Conservation (phyloP, 37 sponge, comb jelly and placozoan genomes). For the Theonella swinhoei region DNA sequence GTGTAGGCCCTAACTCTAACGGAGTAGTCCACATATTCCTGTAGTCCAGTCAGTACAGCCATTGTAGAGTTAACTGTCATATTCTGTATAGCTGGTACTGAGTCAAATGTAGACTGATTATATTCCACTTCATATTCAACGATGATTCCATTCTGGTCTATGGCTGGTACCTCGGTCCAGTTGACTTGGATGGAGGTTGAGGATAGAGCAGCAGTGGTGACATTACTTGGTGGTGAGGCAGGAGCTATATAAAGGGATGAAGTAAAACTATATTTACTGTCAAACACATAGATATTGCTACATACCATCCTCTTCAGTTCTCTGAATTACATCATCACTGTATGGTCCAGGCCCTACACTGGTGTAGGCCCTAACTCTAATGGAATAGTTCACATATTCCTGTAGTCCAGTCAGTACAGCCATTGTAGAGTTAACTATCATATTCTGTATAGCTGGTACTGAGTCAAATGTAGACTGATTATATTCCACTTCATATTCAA, state of each 20-base stretch:
- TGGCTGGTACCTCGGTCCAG: neutral
- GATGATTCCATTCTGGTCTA: slow-evolving; percentile 18
- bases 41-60: neutral
- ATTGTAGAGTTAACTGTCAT: too few relatives aligned
- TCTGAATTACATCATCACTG: neutral
- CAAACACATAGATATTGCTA: neutral
- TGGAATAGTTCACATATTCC: slow-evolving; percentile 14
- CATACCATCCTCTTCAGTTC: slow-evolving; percentile 14
- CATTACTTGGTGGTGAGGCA: slow-evolving; percentile 13
- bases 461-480: neutral
- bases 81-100: too few relatives aligned
- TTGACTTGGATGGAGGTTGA: neutral
- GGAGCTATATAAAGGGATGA: neutral
- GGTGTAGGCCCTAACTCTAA: slow-evolving; percentile 29
- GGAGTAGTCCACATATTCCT: slow-evolving; percentile 3
- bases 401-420: slow-evolving; percentile 1
- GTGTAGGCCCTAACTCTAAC: slow-evolving; percentile 8
- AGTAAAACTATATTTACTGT: neutral
- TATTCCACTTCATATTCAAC: neutral
- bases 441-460: too few relatives aligned
- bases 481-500: neutral
- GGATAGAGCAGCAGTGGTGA: neutral
- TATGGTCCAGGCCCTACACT: slow-evolving; percentile 31
- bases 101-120: neutral
- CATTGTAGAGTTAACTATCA: too few relatives aligned